Conservation (phyloP, 2,797 vertebrate genomes). For the Poliocrania exsul region DNA sequence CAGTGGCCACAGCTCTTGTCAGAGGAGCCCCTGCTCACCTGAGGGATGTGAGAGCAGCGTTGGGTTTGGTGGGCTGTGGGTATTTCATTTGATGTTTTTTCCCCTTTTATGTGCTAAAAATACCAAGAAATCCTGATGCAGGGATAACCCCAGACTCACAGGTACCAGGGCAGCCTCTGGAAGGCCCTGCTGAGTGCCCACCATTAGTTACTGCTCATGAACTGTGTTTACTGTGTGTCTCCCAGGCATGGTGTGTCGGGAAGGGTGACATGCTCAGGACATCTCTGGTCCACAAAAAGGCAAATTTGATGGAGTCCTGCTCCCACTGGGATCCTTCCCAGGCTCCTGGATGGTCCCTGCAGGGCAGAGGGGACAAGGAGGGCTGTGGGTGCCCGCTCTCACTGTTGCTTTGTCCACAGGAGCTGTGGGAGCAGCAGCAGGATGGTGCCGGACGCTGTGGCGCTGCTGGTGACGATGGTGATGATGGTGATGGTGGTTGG, state of each 20-base stretch:
- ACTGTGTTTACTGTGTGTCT: accelerated
- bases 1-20: neutral
- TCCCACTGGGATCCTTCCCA: accelerated
- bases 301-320: accelerated
- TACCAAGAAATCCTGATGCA: accelerated
- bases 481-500: neutral
- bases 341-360: accelerated
- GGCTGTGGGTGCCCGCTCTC: accelerated
- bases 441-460: slow-evolving; percentile 49
- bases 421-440: neutral
- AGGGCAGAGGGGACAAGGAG: accelerated
- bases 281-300: neutral
- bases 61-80: neutral
- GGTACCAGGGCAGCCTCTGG: neutral
- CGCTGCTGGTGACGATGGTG: slow-evolving; percentile 37
- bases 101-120: neutral
- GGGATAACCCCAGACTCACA: neutral
- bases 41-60: neutral
- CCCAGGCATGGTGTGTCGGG: accelerated
- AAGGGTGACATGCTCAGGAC: accelerated
- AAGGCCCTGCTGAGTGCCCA: neutral
- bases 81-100: neutral
- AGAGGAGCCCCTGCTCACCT: neutral
- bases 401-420: neutral
- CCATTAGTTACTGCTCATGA: neutral